A percentile compares a stretch with the other conserved stretches of the same genome.
Evolutionary conservation across 1,140 invertebrate genomes (phyloP).

Genomic region (Apis dorsata): DNA sequence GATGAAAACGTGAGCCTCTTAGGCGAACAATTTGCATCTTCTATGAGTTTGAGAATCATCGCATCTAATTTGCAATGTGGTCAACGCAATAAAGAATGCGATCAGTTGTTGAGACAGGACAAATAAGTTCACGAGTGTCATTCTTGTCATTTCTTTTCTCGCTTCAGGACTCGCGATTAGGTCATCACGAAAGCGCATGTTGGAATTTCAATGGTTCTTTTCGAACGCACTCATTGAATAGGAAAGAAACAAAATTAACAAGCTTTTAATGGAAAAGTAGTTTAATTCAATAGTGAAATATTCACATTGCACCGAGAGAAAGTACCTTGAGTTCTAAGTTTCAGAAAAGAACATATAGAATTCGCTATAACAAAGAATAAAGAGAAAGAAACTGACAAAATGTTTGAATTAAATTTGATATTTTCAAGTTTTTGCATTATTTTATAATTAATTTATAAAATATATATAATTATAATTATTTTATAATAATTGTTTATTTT

Average conservation of each 20-base stretch:
- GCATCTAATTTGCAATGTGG: conserved; percentile 53
- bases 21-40: conserved; percentile 57
- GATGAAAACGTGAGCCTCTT: conserved; percentile 44
- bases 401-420: neutral
- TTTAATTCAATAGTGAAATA: neutral
- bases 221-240: neutral
- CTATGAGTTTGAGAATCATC: conserved; percentile 40
- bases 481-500: too few species aligned
- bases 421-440: too few species aligned
- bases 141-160: neutral
- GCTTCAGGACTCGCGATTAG: conserved; percentile 26
- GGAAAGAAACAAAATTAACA: neutral
- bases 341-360: neutral
- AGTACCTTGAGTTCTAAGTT: neutral
- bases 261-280: neutral
- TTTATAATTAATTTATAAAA: too few species aligned
- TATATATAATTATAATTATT: too few species aligned
- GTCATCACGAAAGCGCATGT: conserved; percentile 38
- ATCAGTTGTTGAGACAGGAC: conserved; percentile 21
- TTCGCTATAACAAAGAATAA: fast-evolving
- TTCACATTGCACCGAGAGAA: neutral
- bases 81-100: conserved; percentile 54
- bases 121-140: conserved; percentile 27
- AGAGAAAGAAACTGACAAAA: too few species aligned
- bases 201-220: conserved; percentile 49